Conservation (phyloP, 2,113 vertebrate species). For the Accipiter cooperii region DNA sequence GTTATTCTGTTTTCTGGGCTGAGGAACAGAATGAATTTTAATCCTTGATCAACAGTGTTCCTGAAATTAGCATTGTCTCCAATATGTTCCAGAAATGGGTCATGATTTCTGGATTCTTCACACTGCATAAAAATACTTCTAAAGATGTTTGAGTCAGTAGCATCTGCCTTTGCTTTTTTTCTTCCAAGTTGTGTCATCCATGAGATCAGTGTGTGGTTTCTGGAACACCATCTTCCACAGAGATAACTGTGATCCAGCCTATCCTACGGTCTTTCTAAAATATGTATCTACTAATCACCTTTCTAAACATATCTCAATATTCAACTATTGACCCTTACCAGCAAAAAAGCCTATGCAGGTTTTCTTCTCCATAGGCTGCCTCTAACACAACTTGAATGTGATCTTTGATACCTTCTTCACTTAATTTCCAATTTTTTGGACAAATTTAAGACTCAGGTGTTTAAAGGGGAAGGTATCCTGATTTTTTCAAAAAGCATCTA, state of each 20-base stretch:
- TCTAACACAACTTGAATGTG: neutral
- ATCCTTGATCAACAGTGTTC: neutral
- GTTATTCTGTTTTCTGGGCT: neutral
- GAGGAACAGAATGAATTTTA: constrained; percentile 6
- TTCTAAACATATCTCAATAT: neutral
- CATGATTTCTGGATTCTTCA: neutral
- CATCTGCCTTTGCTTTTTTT: neutral
- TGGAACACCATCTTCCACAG: neutral
- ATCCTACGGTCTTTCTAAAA: neutral
- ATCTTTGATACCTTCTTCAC: neutral
- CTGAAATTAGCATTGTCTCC: neutral
- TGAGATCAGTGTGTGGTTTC: neutral
- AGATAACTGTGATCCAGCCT: neutral
- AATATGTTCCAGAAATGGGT: neutral
- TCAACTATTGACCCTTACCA: neutral
- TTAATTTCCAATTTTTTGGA: neutral
- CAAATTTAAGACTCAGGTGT: neutral
- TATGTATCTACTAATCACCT: neutral
- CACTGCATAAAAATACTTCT: neutral
- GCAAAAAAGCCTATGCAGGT: neutral
- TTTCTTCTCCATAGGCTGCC: neutral
- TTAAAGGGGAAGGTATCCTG: neutral
- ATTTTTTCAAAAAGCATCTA: neutral
- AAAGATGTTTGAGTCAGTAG: neutral
- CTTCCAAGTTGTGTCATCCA: neutral